Evolutionary conservation across 2,888 invertebrate species (phyloP).

Genomic region (Diarsia dahlii): DNA sequence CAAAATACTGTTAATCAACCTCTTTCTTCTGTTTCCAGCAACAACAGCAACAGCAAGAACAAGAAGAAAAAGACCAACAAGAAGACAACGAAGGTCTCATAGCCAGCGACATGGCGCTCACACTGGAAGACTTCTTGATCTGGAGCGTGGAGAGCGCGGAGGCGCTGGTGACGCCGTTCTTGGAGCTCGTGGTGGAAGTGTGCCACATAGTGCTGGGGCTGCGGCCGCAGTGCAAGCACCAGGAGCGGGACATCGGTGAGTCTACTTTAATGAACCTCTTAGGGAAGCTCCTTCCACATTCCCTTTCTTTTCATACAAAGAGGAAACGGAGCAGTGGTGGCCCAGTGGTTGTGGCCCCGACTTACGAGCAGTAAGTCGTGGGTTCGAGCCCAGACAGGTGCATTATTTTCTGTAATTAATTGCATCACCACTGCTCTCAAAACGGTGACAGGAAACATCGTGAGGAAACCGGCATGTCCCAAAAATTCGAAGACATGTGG

Average conservation of each 20-base stretch:
- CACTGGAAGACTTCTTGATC: slow-evolving; percentile 96
- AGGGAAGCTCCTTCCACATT: no score
- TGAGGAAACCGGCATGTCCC: no score
- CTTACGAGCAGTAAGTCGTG: no score
- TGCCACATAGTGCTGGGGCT: slow-evolving; percentile 97
- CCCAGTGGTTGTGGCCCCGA: no score
- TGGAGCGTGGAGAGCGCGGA: slow-evolving; percentile 94
- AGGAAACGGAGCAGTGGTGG: no score
- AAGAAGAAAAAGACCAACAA: slow-evolving; percentile 45
- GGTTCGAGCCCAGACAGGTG: no score
- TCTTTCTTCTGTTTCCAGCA: slow-evolving; percentile 13
- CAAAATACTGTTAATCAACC: background rate
- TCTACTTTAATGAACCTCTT: background rate
- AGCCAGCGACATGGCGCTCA: slow-evolving; percentile 78
- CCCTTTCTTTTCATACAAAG: no score
- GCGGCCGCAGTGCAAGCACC: slow-evolving; percentile 94
- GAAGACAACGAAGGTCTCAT: slow-evolving; percentile 69
- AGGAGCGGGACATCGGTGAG: slow-evolving; percentile 95
- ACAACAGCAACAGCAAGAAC: slow-evolving; percentile 42
- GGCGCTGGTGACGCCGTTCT: slow-evolving; percentile 93
- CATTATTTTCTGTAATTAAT: no score
- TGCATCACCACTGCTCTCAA: no score
- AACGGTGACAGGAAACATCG: no score
- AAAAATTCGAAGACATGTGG: no score
- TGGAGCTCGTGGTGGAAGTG: slow-evolving; percentile 94